Conservation (phyloP, 2,797 vertebrate genomes). For the Kryptopterus vitreolus region DNA sequence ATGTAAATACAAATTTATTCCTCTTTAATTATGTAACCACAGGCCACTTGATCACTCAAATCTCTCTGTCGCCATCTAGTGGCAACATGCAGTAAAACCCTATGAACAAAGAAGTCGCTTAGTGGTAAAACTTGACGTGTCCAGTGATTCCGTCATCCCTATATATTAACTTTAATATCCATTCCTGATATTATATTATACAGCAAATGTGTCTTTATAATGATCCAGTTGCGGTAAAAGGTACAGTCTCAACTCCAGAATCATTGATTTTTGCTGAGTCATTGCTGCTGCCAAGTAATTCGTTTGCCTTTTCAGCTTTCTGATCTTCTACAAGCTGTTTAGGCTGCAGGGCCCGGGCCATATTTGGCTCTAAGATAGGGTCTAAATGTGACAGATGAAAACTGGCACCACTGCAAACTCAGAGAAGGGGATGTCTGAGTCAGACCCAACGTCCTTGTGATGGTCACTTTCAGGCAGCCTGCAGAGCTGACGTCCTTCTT, state of each 20-base stretch:
- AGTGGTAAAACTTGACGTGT: neutral
- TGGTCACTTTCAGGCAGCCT: neutral
- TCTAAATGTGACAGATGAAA: neutral
- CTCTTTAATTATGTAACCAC: neutral
- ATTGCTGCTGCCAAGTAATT: neutral
- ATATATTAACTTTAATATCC: neutral
- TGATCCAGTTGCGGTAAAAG: neutral
- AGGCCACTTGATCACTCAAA: too few species aligned
- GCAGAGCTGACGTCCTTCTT: neutral
- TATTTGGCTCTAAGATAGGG: neutral
- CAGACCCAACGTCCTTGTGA: neutral
- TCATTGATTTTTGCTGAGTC: neutral
- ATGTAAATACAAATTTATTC: neutral
- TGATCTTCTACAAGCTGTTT: slow-evolving; percentile 1
- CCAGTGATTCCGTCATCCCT: neutral
- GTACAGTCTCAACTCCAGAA: neutral
- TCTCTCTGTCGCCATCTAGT: slow-evolving; percentile 10
- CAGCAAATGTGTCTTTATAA: neutral
- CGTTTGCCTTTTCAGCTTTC: neutral
- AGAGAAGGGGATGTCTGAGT: neutral
- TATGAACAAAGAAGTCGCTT: neutral
- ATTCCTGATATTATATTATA: neutral
- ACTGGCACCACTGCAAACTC: neutral
- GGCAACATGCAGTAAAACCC: neutral
- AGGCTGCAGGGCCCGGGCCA: neutral